Evolutionary conservation across 2,113 vertebrate genomes (phyloP), one percentile per base, ranked within the genome.

Genomic region (Sorex fumeus): DNA sequence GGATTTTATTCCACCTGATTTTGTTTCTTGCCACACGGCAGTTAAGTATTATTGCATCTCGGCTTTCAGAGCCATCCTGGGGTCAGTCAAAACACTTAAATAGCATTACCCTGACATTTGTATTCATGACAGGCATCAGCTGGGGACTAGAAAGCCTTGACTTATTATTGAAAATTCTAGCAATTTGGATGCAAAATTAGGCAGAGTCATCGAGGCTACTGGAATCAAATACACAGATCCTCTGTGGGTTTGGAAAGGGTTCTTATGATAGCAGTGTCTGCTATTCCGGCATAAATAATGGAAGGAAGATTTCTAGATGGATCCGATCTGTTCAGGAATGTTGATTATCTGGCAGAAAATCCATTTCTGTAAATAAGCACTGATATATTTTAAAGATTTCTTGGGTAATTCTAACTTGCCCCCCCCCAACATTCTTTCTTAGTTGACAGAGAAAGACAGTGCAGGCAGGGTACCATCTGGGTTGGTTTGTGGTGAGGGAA

Each of bases 41-140:
- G 2, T 50, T 87, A 2, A 25, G 4, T 88, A 69, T 95, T 86
- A 69, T 95, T 86, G 70, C 47, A 62, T 60, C 79, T 95, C 81
- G 77, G 43, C 77, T 93, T 97, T 96, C 62, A 27, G n/a, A 93
- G 36, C 84, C 66, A 23, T 57, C 75, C 66, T 27, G 23, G 81
- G 94, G 82, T 94, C 91, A 95, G 85, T 90, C 79, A 91, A 88
- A 80, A 85, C n/a, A 69, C 70, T 91, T 67, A 81, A 67, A 66
- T 97, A 94, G 53, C 93, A 89, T 81, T 92, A 96, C 91, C 93
- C 77, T 95, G 87, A 28, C 80, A 69, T 92, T 95, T 96, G 23
- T 94, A 78, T 93, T 96, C 80, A 92, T 90, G 21, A 34, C 18
- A 57, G 70, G n/a, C 83, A 27, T 81, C 69, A 62, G 32, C 92